phyloP scores from a whole-genome alignment of 2,113 vertebrate genomes.

The Illadopsis cleaveri region DNA sequence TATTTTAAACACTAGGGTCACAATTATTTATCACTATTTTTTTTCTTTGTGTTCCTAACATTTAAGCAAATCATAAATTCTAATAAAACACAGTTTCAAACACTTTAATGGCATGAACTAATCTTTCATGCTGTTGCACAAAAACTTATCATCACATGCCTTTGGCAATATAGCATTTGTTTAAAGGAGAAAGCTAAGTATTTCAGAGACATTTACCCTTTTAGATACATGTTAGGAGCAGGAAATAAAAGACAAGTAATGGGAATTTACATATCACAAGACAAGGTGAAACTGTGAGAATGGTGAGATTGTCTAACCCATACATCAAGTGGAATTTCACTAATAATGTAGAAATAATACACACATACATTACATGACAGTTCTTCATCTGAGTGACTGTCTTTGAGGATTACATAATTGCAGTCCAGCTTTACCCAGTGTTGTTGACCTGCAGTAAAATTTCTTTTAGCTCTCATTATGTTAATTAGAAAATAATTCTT shows the following conservation, averaged over 20 bases:
- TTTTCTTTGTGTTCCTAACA: not conserved
- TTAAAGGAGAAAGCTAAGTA: not conserved
- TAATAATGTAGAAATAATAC: not conserved
- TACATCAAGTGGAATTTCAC: not conserved
- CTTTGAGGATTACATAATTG: not conserved
- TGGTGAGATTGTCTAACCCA: not conserved
- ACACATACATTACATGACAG: accelerated
- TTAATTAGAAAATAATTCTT: not conserved
- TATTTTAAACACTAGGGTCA: not conserved
- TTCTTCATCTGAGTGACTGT: not conserved
- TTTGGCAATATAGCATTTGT: not conserved
- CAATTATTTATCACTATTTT: not conserved
- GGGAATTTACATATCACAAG: not conserved
- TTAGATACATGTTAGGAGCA: not conserved
- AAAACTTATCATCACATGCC: not conserved
- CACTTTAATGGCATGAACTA: not conserved
- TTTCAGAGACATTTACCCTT: not conserved
- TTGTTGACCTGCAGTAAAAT: not conserved
- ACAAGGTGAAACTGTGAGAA: not conserved
- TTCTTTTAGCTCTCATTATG: not conserved
- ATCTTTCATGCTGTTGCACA: not conserved
- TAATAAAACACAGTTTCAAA: not conserved
- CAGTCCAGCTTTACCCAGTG: not conserved
- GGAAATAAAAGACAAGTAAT: not conserved
- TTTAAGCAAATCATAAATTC: not conserved